Evolutionary conservation across 2,888 invertebrate species (phyloP).

Genomic region (Onthophagus sagittarius): DNA sequence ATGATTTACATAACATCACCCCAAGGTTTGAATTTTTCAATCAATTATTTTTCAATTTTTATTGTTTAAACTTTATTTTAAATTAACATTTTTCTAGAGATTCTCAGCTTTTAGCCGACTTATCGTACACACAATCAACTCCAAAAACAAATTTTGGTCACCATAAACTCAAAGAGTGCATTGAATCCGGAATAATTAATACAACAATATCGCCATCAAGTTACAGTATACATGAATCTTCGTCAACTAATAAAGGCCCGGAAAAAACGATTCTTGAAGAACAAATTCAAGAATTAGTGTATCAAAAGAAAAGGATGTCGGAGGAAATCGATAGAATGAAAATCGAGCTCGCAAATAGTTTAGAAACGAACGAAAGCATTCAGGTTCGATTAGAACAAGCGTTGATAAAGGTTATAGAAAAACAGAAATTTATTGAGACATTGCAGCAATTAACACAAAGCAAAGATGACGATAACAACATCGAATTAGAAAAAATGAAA

Average conservation of each 20-base stretch:
- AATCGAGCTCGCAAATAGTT: conserved; percentile 11
- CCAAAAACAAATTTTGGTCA: conserved; percentile 20
- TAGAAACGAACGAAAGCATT: conserved; percentile 17
- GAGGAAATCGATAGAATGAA: conserved; percentile 18
- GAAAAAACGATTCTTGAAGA: conserved; percentile 19
- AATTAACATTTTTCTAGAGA: neutral
- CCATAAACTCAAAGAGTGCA: conserved; percentile 18
- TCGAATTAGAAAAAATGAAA: conserved; percentile 14
- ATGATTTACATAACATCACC: conserved; percentile 15
- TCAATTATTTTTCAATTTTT: neutral
- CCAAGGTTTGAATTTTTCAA: conserved; percentile 14
- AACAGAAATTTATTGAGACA: conserved; percentile 16
- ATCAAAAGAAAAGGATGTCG: conserved; percentile 18
- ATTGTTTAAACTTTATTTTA: neutral
- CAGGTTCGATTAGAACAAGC: conserved; percentile 16
- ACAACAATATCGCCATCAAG: conserved; percentile 6
- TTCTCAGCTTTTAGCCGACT: conserved; percentile 10
- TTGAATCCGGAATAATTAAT: conserved; percentile 20
- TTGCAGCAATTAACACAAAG: conserved; percentile 12
- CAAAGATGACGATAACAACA: conserved; percentile 16
- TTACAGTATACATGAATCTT: conserved; percentile 15
- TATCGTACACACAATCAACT: conserved; percentile 17
- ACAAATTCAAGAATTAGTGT: conserved; percentile 18
- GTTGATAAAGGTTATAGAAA: conserved; percentile 15
- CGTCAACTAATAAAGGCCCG: conserved; percentile 6